Base-by-base conservation (phyloP, 2,797 vertebrate genomes). In the Molossus molossus region DNA sequence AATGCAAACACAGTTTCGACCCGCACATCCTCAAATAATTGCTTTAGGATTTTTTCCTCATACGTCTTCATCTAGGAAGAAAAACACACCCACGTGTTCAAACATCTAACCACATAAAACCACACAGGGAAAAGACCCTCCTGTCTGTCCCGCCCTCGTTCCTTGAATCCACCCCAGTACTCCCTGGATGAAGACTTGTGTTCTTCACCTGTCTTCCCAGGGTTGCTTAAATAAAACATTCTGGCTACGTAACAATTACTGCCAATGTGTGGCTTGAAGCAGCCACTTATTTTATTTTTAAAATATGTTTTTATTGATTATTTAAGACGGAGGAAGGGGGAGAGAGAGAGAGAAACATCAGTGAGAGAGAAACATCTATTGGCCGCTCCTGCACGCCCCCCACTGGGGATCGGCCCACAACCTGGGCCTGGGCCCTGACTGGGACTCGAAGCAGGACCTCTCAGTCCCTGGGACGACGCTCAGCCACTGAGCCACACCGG, bases 11-110 rank as follows among this genome's bases (percentile, higher is more conserved):
- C 79, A 79, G 60, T 90, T 85, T 70, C 13, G 67, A 60, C 50
- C 79, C 37, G 92, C 7, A 25, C 21, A 77, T 50, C 62, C 58
- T 69, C 79, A 94, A 91, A 70, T 87, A 89, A 91, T 27, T 92
- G 10, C 23, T 69, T 23, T 23, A 48, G 21, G 33, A 23, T 60
- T 25, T 70, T 64, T 25, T 69, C 7, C 64, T 84, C 18, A 9
- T 18, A 67, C 45, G 72, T 65, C 58, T 83, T 87, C 48, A 57
- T 48, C 76, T 90, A 75, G 77, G 20, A 84, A 65, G 27, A 25
- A 75, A 92, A 76, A 77, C 9, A 25, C 48, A 76, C 37, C 55
- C 40, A 90, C 3, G n/a, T 23, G 1, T 55, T 90, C 60, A 64
- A 50, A 50, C 10, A 72, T 29, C 29, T 53, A 86, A 40, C 48